Percentiles rank a stretch among this genome's conserved stretches.
These are phyloP conservation scores for Oreortyx pictus DNA, from an alignment of 2,797 vertebrate genomes.

Conservation along the genomic window DNA sequence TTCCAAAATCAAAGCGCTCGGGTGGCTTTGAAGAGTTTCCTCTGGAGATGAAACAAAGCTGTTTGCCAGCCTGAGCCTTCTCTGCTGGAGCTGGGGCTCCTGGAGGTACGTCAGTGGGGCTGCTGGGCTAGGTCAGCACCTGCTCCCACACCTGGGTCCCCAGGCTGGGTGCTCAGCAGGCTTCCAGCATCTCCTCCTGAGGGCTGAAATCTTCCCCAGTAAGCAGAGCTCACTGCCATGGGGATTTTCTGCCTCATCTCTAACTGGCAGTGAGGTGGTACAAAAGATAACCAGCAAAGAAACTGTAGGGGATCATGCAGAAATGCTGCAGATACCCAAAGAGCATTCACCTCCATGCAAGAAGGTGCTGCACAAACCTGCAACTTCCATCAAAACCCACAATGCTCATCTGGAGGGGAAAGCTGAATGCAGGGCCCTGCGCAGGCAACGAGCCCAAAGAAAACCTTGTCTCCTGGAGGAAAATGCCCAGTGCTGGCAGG, in stretches of 20 bases:
- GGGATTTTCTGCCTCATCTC: background rate
- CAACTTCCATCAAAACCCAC: background rate
- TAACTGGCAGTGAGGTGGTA: background rate
- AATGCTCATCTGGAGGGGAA: background rate
- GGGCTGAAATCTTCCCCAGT: background rate
- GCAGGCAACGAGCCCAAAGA: background rate
- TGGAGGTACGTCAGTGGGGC: background rate
- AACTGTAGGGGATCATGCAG: background rate
- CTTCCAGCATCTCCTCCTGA: background rate
- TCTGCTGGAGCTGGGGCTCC: background rate
- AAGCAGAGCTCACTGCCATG: background rate
- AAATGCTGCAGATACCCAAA: background rate
- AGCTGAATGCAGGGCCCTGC: background rate
- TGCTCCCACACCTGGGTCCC: background rate
- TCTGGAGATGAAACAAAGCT: constrained; percentile 26
- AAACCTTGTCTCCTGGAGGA: background rate
- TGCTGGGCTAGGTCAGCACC: background rate
- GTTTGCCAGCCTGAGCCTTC: background rate
- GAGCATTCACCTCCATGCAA: background rate
- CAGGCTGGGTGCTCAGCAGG: background rate
- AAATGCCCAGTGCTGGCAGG: background rate
- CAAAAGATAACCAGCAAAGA: background rate
- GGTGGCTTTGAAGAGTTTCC: constrained; percentile 67
- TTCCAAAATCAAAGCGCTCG: constrained; percentile 51
- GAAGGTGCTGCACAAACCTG: background rate